phyloP scores from a whole-genome alignment of 2,888 invertebrate species.

The Tanaodytes sp. region DNA sequence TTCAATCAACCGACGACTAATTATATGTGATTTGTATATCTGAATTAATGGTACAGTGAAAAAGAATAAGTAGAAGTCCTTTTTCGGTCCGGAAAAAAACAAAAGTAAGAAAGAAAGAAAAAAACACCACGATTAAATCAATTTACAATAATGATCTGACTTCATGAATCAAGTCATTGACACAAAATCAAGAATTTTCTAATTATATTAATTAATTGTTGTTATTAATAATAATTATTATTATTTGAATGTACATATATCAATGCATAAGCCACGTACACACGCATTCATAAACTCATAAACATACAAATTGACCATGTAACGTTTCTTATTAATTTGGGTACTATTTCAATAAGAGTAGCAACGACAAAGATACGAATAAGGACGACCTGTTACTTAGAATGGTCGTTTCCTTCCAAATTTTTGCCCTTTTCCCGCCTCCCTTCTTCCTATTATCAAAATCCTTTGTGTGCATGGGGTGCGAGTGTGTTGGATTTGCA shows the following conservation, averaged over 20 bases:
- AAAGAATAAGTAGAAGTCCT: background rate
- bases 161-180: slow-evolving; percentile 66
- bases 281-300: slow-evolving; percentile 56
- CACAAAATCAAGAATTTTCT: slow-evolving; percentile 71
- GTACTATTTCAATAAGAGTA: slow-evolving; percentile 25
- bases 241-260: slow-evolving; percentile 73
- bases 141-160: slow-evolving; percentile 26
- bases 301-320: slow-evolving; percentile 51
- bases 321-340: slow-evolving; percentile 18
- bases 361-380: slow-evolving; percentile 13
- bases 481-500: slow-evolving; percentile 53
- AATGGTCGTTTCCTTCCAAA: too few relatives aligned
- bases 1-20: slow-evolving; percentile 29
- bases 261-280: slow-evolving; percentile 62
- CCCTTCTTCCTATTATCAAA: slow-evolving; percentile 25
- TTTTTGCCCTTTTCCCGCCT: slow-evolving; percentile 25
- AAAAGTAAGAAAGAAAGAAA: too few relatives aligned
- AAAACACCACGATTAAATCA: too few relatives aligned
- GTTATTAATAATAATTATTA: slow-evolving; percentile 72
- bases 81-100: too few relatives aligned
- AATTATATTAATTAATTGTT: slow-evolving; percentile 73
- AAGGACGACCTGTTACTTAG: too few relatives aligned
- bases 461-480: slow-evolving; percentile 44
- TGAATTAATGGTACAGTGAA: slow-evolving; percentile 13
- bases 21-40: slow-evolving; percentile 50